Percentiles rank a stretch among this genome's conserved stretches.
These are phyloP conservation scores for Brachycybe producta DNA, from an alignment of 2,888 invertebrate genomes.

Conservation along the genomic window DNA sequence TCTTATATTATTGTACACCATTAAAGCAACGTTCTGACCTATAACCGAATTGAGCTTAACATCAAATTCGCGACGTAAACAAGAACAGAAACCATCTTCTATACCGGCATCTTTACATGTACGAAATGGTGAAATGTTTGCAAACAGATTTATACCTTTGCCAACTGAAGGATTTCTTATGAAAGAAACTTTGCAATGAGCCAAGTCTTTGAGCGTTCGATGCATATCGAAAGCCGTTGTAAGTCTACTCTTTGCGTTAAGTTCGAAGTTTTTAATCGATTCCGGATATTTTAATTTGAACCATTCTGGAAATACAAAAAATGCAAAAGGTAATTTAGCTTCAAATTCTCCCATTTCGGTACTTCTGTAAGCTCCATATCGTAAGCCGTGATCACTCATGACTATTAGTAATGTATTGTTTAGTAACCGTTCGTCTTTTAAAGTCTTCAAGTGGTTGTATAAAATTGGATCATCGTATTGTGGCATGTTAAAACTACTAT, in stretches of 20 bases:
- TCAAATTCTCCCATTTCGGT: slow-evolving; percentile 53
- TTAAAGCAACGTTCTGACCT: too few relatives aligned
- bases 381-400: slow-evolving; percentile 35
- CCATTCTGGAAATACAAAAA: slow-evolving; percentile 56
- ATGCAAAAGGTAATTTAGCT: slow-evolving; percentile 70
- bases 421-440: slow-evolving; percentile 19
- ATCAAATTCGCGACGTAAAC: too few relatives aligned
- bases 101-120: slow-evolving; percentile 67
- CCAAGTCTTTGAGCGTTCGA: slow-evolving; percentile 58
- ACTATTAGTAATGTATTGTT: slow-evolving; percentile 23
- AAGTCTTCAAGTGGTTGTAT: slow-evolving; percentile 27
- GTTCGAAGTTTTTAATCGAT: slow-evolving; percentile 26
- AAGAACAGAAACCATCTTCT: slow-evolving; percentile 76
- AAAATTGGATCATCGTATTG: slow-evolving; percentile 56
- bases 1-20: too few relatives aligned
- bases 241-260: slow-evolving; percentile 38
- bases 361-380: slow-evolving; percentile 31
- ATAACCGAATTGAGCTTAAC: too few relatives aligned
- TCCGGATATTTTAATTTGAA: slow-evolving; percentile 47
- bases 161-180: too few relatives aligned
- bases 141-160: slow-evolving; percentile 63
- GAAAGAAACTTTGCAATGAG: slow-evolving; percentile 42
- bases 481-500: slow-evolving; percentile 69
- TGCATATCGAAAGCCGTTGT: slow-evolving; percentile 73
- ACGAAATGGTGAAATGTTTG: slow-evolving; percentile 52